These are phyloP conservation scores for Brachyhypopomus gauderio DNA, from an alignment of 2,113 vertebrate species.

Conservation along the genomic window DNA sequence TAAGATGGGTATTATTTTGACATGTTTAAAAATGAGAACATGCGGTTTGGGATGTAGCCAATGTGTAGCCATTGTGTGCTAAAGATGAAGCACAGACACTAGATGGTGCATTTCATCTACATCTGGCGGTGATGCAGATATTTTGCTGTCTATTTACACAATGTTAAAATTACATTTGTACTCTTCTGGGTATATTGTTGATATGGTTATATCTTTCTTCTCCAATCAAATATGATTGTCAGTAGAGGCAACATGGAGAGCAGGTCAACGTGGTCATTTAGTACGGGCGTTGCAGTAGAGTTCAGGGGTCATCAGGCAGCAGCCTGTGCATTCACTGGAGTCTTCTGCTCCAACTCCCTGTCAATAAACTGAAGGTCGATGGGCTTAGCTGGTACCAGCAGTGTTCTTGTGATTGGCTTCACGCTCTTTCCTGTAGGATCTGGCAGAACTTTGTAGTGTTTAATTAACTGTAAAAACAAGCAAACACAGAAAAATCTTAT, in stretches of 20 bases:
- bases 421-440: conserved; percentile 70
- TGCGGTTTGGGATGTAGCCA: too few species aligned
- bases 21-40: too few species aligned
- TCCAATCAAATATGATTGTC: too few species aligned
- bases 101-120: background rate
- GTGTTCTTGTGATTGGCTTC: conserved; percentile 71
- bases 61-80: too few species aligned
- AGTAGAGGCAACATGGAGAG: too few species aligned
- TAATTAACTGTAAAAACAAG: conserved; percentile 68
- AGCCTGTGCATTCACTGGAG: background rate
- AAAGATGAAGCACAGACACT: background rate
- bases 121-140: too few species aligned
- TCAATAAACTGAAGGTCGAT: conserved; percentile 77
- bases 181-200: too few species aligned
- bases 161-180: too few species aligned
- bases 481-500: background rate
- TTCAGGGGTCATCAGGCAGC: conserved; percentile 5
- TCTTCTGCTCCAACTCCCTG: conserved; percentile 48
- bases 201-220: too few species aligned
- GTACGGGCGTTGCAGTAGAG: background rate
- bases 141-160: too few species aligned
- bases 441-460: conserved; percentile 69
- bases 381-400: conserved; percentile 68
- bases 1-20: too few species aligned
- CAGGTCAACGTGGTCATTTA: background rate